A percentile compares a stretch with the other conserved stretches of the same genome.
These are phyloP conservation scores for Sturmia bella DNA, from an alignment of 2,888 invertebrate species.

Conservation along the genomic window DNA sequence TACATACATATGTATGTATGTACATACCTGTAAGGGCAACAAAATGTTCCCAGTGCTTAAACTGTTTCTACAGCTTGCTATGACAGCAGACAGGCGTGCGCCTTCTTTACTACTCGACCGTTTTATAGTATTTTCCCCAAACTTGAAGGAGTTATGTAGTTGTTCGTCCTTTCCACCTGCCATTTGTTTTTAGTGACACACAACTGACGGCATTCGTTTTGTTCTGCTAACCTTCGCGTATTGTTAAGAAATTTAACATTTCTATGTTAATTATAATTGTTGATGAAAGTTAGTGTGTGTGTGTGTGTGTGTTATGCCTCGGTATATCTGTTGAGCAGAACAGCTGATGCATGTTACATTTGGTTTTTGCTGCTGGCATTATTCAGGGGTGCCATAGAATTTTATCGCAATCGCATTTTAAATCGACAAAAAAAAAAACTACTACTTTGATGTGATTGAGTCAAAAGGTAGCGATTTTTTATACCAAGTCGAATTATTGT, in stretches of 20 bases:
- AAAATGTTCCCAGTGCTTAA: no score
- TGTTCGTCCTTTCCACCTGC: background rate
- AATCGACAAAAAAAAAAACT: no score
- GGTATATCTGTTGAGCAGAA: background rate
- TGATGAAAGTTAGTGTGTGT: background rate
- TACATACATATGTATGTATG: no score
- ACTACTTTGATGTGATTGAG: no score
- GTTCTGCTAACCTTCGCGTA: constrained; percentile 33
- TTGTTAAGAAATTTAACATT: constrained; percentile 30
- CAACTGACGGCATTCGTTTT: constrained; percentile 15
- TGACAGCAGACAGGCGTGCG: constrained; percentile 33
- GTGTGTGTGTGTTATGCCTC: background rate
- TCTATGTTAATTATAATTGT: constrained; percentile 32
- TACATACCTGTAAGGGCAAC: no score
- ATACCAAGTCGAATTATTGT: no score
- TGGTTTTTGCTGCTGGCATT: no score
- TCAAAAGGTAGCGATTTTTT: no score
- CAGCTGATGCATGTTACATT: constrained; percentile 23
- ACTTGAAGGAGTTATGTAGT: background rate
- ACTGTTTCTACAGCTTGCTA: no score
- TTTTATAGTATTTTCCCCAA: background rate
- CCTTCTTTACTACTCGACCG: background rate
- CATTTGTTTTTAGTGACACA: background rate
- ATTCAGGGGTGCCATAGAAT: no score
- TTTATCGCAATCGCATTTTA: no score